Conservation (phyloP, 2,888 invertebrate species). For the Falcaria lacertinaria region DNA sequence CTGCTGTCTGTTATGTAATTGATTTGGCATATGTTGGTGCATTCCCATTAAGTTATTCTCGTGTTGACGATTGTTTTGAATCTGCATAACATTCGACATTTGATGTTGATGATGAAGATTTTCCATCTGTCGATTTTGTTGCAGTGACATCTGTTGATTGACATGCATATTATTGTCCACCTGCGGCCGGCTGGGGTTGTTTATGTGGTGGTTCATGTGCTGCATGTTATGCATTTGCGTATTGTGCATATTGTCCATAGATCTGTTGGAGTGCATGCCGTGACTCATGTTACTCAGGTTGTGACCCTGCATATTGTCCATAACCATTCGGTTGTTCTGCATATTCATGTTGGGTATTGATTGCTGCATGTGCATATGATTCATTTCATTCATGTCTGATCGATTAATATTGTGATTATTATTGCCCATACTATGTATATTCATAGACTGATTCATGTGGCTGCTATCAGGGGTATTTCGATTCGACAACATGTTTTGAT, state of each 20-base stretch:
- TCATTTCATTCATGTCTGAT: slow-evolving; percentile 57
- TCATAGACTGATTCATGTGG: slow-evolving; percentile 64
- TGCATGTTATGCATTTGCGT: slow-evolving; percentile 66
- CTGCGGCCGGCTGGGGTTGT: slow-evolving; percentile 48
- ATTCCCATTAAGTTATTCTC: slow-evolving; percentile 64
- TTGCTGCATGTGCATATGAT: slow-evolving; percentile 71
- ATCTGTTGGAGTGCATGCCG: slow-evolving; percentile 62
- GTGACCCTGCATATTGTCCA: slow-evolving; percentile 68
- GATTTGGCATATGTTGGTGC: slow-evolving; percentile 67
- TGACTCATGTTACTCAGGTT: slow-evolving; percentile 60
- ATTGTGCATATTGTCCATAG: slow-evolving; percentile 66
- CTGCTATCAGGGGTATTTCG: slow-evolving; percentile 60
- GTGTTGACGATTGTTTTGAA: slow-evolving; percentile 63
- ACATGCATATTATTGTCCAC: slow-evolving; percentile 66
- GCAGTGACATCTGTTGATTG: slow-evolving; percentile 65
- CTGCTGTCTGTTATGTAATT: slow-evolving; percentile 68
- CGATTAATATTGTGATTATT: slow-evolving; percentile 60
- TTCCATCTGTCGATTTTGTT: slow-evolving; percentile 66
- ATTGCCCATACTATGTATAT: slow-evolving; percentile 56
- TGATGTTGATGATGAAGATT: slow-evolving; percentile 72
- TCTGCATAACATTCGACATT: slow-evolving; percentile 69
- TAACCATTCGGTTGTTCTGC: slow-evolving; percentile 69
- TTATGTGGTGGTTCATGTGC: slow-evolving; percentile 67
- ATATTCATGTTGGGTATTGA: slow-evolving; percentile 58
- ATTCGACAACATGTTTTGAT: slow-evolving; percentile 57